Conservation (phyloP, 2,888 invertebrate genomes). For the Graphium colonna region DNA sequence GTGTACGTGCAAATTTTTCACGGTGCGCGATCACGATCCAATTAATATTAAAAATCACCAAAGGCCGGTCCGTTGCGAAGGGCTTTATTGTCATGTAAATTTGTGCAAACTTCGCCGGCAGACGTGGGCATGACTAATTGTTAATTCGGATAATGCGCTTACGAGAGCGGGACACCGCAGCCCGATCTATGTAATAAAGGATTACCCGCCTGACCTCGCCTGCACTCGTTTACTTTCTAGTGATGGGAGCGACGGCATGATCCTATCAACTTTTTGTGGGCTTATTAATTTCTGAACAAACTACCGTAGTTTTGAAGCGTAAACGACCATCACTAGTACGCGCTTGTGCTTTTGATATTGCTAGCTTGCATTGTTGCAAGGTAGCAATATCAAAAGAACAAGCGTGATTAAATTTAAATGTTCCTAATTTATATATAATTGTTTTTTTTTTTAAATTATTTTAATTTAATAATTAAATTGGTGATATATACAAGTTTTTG, state of each 20-base stretch:
- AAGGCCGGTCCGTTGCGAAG: conserved; percentile 50
- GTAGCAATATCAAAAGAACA: too few relatives aligned
- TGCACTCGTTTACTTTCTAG: conserved; percentile 19
- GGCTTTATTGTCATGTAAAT: conserved; percentile 79
- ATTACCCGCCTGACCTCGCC: conserved; percentile 40
- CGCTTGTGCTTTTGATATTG: too few relatives aligned
- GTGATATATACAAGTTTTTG: too few relatives aligned
- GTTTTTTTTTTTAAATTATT: too few relatives aligned
- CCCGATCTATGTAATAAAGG: conserved; percentile 44
- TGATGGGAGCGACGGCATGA: conserved; percentile 23
- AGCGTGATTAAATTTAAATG: too few relatives aligned
- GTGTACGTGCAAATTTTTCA: conserved; percentile 61
- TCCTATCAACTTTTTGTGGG: conserved; percentile 16
- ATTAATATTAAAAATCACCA: conserved; percentile 78
- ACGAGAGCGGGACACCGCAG: conserved; percentile 53
- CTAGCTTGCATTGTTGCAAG: too few relatives aligned
- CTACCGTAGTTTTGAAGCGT: too few relatives aligned
- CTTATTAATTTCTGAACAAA: conserved; percentile 11
- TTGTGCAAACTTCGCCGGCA: conserved; percentile 72
- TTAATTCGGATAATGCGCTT: conserved; percentile 77
- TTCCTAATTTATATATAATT: too few relatives aligned
- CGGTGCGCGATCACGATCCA: conserved; percentile 64
- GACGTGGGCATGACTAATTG: conserved; percentile 78
- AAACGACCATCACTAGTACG: too few relatives aligned
- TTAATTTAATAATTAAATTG: too few relatives aligned